Percentiles rank a stretch among this genome's conserved stretches.
Evolutionary conservation across 2,888 invertebrate species (phyloP).

Genomic region (Mactromeris polynyma): DNA sequence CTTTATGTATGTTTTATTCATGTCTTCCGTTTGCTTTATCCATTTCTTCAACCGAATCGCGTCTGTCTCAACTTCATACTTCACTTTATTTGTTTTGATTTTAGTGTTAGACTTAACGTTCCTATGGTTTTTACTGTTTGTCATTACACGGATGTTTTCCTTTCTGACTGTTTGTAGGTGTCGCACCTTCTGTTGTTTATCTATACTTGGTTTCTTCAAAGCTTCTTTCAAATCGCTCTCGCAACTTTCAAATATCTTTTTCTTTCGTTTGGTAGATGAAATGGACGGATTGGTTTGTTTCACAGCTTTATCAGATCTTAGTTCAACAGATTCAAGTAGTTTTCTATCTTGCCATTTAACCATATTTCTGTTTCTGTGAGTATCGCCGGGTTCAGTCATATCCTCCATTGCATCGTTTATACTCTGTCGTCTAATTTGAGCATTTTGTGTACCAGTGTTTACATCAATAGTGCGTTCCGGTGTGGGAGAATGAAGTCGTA

Average conservation of each 20-base stretch:
- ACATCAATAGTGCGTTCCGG: background rate
- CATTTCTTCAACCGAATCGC: constrained; percentile 17
- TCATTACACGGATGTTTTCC: background rate
- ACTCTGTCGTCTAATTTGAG: background rate
- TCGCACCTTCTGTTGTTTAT: background rate
- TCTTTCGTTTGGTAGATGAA: background rate
- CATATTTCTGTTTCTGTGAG: background rate
- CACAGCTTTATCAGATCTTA: background rate
- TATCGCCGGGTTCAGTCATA: background rate
- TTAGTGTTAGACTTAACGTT: background rate
- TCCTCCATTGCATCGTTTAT: background rate
- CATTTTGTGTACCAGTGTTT: background rate
- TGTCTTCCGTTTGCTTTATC: constrained; percentile 39
- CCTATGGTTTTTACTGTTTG: background rate
- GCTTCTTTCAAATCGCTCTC: background rate
- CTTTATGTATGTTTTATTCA: background rate
- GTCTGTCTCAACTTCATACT: constrained; percentile 14
- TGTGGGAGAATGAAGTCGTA: constrained; percentile 37
- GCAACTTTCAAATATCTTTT: constrained; percentile 25
- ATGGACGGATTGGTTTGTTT: background rate
- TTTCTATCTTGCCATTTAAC: constrained; percentile 26
- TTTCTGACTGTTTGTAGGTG: background rate
- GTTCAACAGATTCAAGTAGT: constrained; percentile 28
- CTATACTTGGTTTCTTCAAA: background rate
- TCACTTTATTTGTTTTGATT: background rate